These are phyloP conservation scores for Carposina sasakii DNA, from an alignment of 1,140 invertebrate species.

Conservation along the genomic window DNA sequence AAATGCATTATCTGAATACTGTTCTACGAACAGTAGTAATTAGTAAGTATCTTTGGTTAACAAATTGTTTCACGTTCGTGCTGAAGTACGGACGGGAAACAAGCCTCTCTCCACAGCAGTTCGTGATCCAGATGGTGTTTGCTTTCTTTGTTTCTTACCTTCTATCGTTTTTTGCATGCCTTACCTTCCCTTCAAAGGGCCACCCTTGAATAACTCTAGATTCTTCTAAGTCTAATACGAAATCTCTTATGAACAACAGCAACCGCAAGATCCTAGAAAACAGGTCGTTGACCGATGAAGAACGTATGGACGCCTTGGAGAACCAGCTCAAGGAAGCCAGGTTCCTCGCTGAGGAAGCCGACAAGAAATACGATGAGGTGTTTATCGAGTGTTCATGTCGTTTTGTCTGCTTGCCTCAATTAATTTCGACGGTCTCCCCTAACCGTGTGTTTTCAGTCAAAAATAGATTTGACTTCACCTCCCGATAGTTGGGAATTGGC, in stretches of 20 bases:
- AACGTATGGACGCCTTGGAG: constrained; percentile 99
- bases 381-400: constrained; percentile 57
- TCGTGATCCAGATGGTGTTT: constrained; percentile 27
- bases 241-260: too few relatives aligned
- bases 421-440: too few relatives aligned
- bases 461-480: too few relatives aligned
- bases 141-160: constrained; percentile 51
- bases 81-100: too few relatives aligned
- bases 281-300: constrained; percentile 99
- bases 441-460: too few relatives aligned
- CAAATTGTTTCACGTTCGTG: too few relatives aligned
- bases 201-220: constrained; percentile 39
- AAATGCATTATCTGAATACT: too few relatives aligned
- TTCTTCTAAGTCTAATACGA: background rate
- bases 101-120: constrained; percentile 37
- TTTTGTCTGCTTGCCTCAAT: too few relatives aligned
- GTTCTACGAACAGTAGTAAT: too few relatives aligned
- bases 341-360: constrained; percentile 99
- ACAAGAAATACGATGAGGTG: constrained; percentile 99
- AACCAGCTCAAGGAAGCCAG: constrained; percentile 99
- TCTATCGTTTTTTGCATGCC: constrained; percentile 55
- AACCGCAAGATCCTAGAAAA: constrained; percentile 99
- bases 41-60: too few relatives aligned
- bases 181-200: constrained; percentile 56
- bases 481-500: too few relatives aligned